These are phyloP conservation scores for Cranoglanis bouderius DNA, from an alignment of 2,113 vertebrate species.

Conservation along the genomic window DNA sequence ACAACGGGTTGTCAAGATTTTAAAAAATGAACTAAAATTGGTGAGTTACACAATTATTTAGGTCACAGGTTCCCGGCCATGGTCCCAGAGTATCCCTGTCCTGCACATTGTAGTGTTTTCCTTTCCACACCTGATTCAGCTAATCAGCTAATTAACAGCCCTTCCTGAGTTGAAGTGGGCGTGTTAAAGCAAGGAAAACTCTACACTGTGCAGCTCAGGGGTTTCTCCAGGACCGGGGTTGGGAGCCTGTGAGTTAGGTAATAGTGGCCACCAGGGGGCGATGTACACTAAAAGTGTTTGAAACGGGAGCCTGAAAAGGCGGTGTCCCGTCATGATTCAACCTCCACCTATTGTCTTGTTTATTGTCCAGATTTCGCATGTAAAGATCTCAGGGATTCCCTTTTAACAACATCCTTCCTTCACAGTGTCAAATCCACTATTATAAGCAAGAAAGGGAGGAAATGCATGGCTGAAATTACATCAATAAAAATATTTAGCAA, in stretches of 20 bases:
- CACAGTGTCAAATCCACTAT: background rate
- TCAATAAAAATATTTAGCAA: background rate
- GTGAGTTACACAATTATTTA: background rate
- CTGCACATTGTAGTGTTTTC: background rate
- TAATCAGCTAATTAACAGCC: background rate
- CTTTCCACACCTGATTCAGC: background rate
- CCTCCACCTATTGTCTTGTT: conserved; percentile 54
- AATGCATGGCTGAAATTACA: background rate
- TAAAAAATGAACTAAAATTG: background rate
- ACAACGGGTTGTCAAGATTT: background rate
- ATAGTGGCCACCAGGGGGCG: conserved; percentile 65
- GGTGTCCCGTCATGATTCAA: conserved; percentile 57
- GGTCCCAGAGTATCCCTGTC: background rate
- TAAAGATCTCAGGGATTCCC: background rate
- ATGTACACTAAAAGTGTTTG: conserved; percentile 59
- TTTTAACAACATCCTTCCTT: conserved; percentile 10
- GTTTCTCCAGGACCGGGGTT: background rate
- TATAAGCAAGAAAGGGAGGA: background rate
- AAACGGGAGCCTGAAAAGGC: conserved; percentile 46
- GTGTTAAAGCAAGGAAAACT: background rate
- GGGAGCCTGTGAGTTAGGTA: background rate
- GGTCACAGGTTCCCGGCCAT: background rate
- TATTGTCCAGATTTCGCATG: conserved; percentile 40
- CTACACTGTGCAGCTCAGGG: background rate
- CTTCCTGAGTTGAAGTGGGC: background rate